These are phyloP conservation scores for Pygoscelis antarcticus DNA, from an alignment of 2,113 vertebrate species.

Conservation along the genomic window DNA sequence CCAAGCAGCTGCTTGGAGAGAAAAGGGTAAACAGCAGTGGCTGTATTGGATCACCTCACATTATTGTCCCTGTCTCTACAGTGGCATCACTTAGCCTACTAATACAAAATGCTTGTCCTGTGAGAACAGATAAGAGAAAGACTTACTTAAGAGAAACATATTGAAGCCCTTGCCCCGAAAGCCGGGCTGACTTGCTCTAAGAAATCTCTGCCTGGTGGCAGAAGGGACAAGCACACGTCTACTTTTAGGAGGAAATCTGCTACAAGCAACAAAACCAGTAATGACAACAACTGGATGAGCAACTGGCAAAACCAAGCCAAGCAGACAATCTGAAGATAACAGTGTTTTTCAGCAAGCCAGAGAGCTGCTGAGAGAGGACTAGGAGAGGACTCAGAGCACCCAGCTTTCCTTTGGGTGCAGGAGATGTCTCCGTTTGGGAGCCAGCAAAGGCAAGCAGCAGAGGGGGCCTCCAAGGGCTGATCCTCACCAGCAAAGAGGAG, in stretches of 20 bases:
- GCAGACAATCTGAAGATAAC: background rate
- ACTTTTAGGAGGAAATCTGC: background rate
- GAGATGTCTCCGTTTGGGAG: background rate
- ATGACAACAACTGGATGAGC: background rate
- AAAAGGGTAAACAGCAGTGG: background rate
- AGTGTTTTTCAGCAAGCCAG: background rate
- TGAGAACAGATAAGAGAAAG: background rate
- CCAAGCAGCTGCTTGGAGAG: background rate
- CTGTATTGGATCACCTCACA: background rate
- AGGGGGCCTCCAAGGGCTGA: background rate
- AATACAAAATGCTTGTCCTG: background rate
- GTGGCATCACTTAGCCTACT: background rate
- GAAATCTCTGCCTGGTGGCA: background rate
- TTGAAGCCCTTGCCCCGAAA: background rate
- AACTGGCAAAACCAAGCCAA: background rate
- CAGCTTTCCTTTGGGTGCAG: background rate
- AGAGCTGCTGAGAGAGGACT: background rate
- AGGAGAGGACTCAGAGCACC: background rate
- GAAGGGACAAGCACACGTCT: background rate
- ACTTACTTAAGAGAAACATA: background rate
- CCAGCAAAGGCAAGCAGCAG: background rate
- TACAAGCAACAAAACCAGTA: background rate
- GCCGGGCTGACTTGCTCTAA: background rate
- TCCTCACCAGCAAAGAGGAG: background rate
- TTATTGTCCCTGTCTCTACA: background rate